Evolutionary conservation across 2,888 invertebrate species (phyloP).

Genomic region (Amphipoea oculea): DNA sequence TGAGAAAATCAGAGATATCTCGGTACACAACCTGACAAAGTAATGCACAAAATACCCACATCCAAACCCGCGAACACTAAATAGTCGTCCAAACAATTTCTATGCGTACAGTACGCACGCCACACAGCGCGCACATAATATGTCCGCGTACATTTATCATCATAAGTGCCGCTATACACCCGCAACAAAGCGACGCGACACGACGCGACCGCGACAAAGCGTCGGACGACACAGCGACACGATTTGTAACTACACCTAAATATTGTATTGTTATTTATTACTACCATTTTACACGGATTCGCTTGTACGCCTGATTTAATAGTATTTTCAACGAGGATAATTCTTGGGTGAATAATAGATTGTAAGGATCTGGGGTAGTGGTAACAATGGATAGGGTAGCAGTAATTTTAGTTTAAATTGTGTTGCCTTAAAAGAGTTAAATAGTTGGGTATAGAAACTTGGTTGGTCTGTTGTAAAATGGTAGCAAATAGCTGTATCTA

Average conservation of each 20-base stretch:
- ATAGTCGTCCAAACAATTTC: constrained; percentile 44
- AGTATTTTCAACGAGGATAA: constrained; percentile 70
- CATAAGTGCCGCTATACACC: constrained; percentile 82
- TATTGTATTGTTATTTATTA: constrained; percentile 72
- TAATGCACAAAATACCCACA: not conserved
- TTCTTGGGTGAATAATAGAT: constrained; percentile 68
- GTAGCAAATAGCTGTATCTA: not conserved
- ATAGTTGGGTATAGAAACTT: constrained; percentile 19
- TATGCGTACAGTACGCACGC: constrained; percentile 74
- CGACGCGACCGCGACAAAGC: constrained; percentile 64
- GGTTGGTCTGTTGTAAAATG: constrained; percentile 26
- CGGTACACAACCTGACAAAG: not conserved
- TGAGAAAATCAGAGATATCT: not conserved
- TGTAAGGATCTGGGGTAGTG: constrained; percentile 60
- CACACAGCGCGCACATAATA: constrained; percentile 66
- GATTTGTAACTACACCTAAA: constrained; percentile 72
- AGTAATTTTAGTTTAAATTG: constrained; percentile 67
- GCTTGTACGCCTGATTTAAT: constrained; percentile 71
- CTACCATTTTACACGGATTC: constrained; percentile 69
- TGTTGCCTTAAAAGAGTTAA: constrained; percentile 62
- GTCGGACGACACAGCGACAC: constrained; percentile 66
- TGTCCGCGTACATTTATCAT: constrained; percentile 87
- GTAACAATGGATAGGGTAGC: constrained; percentile 59
- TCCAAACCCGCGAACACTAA: not conserved
- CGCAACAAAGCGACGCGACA: constrained; percentile 71